Base-by-base conservation (phyloP, 2,888 invertebrate species). In the Cataglyphis rosenhaueri region DNA sequence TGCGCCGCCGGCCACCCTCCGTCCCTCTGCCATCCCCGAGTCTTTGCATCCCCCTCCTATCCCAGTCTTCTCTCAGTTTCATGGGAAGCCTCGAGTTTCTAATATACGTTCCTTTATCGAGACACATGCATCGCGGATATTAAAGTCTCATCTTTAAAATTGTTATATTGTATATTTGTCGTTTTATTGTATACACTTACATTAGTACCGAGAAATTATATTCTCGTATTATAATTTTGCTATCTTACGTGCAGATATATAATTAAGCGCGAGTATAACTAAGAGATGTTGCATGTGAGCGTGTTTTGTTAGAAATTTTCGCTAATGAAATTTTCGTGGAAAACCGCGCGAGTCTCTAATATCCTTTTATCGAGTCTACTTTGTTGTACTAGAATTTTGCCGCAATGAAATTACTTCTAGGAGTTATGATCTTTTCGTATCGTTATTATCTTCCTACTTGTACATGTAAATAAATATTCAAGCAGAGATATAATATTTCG, bases 1-100 rank as follows among this genome's bases (percentile, higher is more conserved):
- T 84, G 87, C 90, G 81, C 87, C 87, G 84, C 85, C 79, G 81
- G 82, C 86, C 65, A 66, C 82, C 82, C 81, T 62, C 71, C 62
- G 41, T 61, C 61, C 57, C 74, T 75, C 75, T 66, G 76, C 71
- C 84, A 55, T 29, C 55, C 44, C 64, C 73, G 61, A 75, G 81
- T 65, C 55, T 41, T 75, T 44, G 21, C 64, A 64, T 64, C 62
- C 65, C 88, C 76, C 86, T 89, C 86, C 79, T 84, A 81, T 44
- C 74, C 68, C 74, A 78, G 83, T 86, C 76, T 41, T 76, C 57
- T 75, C 75, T 29, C 68, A 76, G 76, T 41, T 76, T 76, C 76
- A 29, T 32, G 41, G 41, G 3, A 29, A 76, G 55, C 66, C 29
- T 57, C 29, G 66, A 68, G 55, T 32, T 68, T 29, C 38, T 57